Percentiles rank a stretch among this genome's conserved stretches.
phyloP scores from a whole-genome alignment of 2,888 invertebrate genomes.

The Heterodera filipjevi region DNA sequence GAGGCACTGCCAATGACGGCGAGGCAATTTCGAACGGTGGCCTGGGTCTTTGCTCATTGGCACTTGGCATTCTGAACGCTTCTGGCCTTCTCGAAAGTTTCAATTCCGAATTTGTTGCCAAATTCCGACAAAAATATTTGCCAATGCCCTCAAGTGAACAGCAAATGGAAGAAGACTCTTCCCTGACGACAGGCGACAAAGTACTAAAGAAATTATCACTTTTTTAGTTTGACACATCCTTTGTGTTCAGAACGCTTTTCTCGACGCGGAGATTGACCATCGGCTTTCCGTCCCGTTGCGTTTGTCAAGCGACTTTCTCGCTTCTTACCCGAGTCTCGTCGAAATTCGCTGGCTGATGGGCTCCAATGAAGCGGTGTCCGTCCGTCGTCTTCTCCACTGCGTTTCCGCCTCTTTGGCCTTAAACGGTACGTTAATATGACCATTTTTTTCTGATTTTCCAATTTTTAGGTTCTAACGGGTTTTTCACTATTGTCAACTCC shows the following conservation, averaged over 20 bases:
- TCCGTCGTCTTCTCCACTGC: slow-evolving; percentile 48
- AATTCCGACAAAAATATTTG: slow-evolving; percentile 13
- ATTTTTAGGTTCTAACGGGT: slow-evolving; percentile 47
- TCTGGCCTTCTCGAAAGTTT: slow-evolving; percentile 18
- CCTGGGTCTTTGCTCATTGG: slow-evolving; percentile 6
- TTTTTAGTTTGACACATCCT: background rate
- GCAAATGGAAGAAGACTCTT: slow-evolving; percentile 8
- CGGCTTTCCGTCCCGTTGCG: slow-evolving; percentile 41
- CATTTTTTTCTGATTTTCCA: background rate
- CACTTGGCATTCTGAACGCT: slow-evolving; percentile 27
- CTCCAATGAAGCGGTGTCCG: slow-evolving; percentile 48
- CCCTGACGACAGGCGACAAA: background rate
- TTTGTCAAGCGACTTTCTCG: slow-evolving; percentile 46
- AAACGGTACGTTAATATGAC: slow-evolving; percentile 44
- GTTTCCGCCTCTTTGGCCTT: slow-evolving; percentile 47
- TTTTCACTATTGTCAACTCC: slow-evolving; percentile 45
- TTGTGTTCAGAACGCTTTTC: background rate
- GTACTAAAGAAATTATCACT: background rate
- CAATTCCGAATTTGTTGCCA: slow-evolving; percentile 12
- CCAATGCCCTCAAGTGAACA: background rate
- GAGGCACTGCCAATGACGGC: background rate
- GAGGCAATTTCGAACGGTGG: background rate
- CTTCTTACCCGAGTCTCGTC: slow-evolving; percentile 49
- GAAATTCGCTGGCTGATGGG: slow-evolving; percentile 51
- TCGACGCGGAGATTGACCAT: slow-evolving; percentile 37